These are phyloP conservation scores for Limnephilus lunatus DNA, from an alignment of 2,888 invertebrate genomes.

Conservation along the genomic window DNA sequence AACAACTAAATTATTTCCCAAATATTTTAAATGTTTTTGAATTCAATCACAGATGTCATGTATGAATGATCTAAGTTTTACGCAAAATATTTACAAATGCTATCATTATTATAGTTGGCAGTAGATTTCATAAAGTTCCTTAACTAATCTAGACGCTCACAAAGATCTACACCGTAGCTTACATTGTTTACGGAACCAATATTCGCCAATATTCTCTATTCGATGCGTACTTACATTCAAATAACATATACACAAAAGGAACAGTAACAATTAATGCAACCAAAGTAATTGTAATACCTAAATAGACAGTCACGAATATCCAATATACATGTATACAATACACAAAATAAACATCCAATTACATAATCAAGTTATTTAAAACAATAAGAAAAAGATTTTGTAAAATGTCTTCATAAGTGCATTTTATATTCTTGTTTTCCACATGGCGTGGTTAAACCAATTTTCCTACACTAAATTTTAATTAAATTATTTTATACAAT, in stretches of 20 bases:
- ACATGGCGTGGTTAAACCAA: slow-evolving; percentile 34
- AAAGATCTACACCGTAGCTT: slow-evolving; percentile 59
- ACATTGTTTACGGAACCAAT: slow-evolving; percentile 57
- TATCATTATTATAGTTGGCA: slow-evolving; percentile 66
- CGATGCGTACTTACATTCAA: slow-evolving; percentile 61
- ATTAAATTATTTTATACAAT: slow-evolving; percentile 54
- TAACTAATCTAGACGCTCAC: slow-evolving; percentile 63
- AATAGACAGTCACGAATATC: slow-evolving; percentile 62
- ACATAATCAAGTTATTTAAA: slow-evolving; percentile 52
- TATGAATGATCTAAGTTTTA: slow-evolving; percentile 64
- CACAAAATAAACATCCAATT: slow-evolving; percentile 63
- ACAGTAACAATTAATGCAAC: slow-evolving; percentile 61
- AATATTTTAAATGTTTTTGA: slow-evolving; percentile 53
- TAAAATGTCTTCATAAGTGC: slow-evolving; percentile 49
- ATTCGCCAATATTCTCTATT: slow-evolving; percentile 56
- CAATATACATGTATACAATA: slow-evolving; percentile 61
- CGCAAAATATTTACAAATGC: slow-evolving; percentile 65
- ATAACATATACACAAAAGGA: slow-evolving; percentile 65
- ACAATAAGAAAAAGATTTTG: slow-evolving; percentile 52
- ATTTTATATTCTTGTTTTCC: slow-evolving; percentile 17
- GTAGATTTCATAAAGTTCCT: slow-evolving; percentile 64
- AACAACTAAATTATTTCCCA: slow-evolving; percentile 58
- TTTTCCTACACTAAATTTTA: slow-evolving; percentile 47
- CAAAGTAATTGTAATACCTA: slow-evolving; percentile 56
- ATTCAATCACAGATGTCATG: slow-evolving; percentile 66